Percentiles rank a stretch among this genome's conserved stretches.
Evolutionary conservation across 1,140 invertebrate genomes (phyloP).

Genomic region (Drosophila kikkawai): DNA sequence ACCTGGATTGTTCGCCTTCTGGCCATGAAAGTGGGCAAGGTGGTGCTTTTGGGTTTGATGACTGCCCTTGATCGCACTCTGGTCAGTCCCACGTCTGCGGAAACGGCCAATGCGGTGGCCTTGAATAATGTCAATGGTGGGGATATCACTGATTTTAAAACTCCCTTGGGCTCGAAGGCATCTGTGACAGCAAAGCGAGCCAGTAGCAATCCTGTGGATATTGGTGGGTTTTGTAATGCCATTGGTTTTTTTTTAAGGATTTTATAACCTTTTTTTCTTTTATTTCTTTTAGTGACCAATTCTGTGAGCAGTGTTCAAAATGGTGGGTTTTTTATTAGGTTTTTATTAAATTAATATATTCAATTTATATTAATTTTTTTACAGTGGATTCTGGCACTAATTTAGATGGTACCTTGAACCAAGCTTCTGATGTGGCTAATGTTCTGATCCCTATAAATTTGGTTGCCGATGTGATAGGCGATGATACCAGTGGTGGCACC

Average conservation of each 20-base stretch:
- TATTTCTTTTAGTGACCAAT: slow-evolving; percentile 2
- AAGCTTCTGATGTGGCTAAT: background rate
- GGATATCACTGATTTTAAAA: background rate
- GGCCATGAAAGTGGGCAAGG: slow-evolving; percentile 61
- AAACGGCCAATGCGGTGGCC: slow-evolving; percentile 17
- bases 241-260: background rate
- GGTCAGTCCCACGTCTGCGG: slow-evolving; percentile 4
- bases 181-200: slow-evolving; percentile 36
- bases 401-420: background rate
- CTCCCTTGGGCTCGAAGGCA: slow-evolving; percentile 8
- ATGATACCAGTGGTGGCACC: too few relatives aligned
- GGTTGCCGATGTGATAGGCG: background rate
- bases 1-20: slow-evolving; percentile 67
- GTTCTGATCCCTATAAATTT: background rate
- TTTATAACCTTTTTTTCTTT: background rate
- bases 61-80: slow-evolving; percentile 56
- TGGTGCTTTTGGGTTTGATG: slow-evolving; percentile 57
- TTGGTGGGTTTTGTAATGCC: background rate
- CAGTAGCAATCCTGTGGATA: background rate
- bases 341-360: too few relatives aligned
- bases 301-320: background rate
- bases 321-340: background rate
- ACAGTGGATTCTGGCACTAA: background rate
- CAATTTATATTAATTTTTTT: background rate
- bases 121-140: slow-evolving; percentile 39